Evolutionary conservation across 2,888 invertebrate species (phyloP), one percentile per base, ranked within the genome.

Genomic region (Scaptomyza caliginosa): DNA sequence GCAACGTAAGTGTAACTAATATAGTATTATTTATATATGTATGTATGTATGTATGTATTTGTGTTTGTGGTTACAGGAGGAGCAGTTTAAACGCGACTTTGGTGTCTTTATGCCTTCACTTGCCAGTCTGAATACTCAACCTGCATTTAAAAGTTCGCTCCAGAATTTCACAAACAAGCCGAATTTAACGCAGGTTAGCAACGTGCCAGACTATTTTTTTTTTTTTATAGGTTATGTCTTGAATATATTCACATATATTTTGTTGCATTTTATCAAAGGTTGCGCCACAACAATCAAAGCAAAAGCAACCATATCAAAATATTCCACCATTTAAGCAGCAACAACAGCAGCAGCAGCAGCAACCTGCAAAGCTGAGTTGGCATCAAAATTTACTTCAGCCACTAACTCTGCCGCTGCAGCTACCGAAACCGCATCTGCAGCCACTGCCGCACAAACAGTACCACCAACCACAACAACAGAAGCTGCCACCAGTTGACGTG

Each of bases 31-130:
- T n/a, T n/a, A 7, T 30, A 2, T n/a, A 6, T 32, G 32, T n/a
- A n/a, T 19, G 7, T 7, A 7, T 17, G 0, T 1, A 2, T 13
- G 11, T n/a, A 8, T 23, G n/a, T 23, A 34, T 16, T 16, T 28
- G 11, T 32, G 13, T 13, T 2, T 13, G 4, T 16, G 6, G 19
- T 19, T 19, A 5, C 4, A 59, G 59, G 2, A 58, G 4, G 3
- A 8, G 2, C 5, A 58, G 10, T 4, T 58, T 0, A 36, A 2
- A 0, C 3, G 7, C 8, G 0, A 28, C 2, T 17, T 8, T 28
- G 17, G 1, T 3, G 0, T 19, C 8, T 0, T 1, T 2, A 1
- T 2, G 1, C 0, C 0, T 8, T 10, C 0, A 6, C 21, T 3
- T 3, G 6, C 0, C 2, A 42, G 5, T 16, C 13, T 5, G 40